Base-by-base conservation (phyloP, 2,113 vertebrate species). In the Mus spicilegus region DNA sequence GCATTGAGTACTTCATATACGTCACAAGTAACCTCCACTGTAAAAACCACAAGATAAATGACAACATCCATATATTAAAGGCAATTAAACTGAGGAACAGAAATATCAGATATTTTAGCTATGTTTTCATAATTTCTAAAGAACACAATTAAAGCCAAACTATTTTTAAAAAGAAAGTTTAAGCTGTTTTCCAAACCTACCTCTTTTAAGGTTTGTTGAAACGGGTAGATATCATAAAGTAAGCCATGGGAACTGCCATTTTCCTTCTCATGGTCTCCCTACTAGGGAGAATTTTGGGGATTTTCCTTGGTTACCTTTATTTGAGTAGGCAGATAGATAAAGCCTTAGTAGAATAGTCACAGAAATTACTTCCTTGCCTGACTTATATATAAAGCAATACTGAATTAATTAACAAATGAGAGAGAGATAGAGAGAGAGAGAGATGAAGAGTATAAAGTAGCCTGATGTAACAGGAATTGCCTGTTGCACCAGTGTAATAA, bases 401-500 rank as follows among this genome's bases (percentile, higher is more conserved):
- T n/a, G 73, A 87, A 90, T 36, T 46, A 28, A 69, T 87, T 75
- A 87, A 39, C 24, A 93, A 94, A 86, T 12, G 8, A 7, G 13
- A 54, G 2, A 70, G 3, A 84, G 8, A 7, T 1, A 70, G 3
- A 84, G 8, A 7, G 13, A 54, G 2, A 70, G 3, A 84, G 33
- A 75, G 63, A 28, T 95, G 24, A 36, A 69, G 5, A 19, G 42
- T 70, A 42, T 80, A 84, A 93, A 61, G 30, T 69, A 46, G 9
- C 2, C 11, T 89, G 54, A 67, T 51, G 54, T 69, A 46, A 84
- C 36, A 75, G 87, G 24, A 20, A 82, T 3, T 56, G 16, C 39
- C 46, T 75, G 61, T 84, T 93, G 89, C 87, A 95, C 49, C 49
- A 12, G 9, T 16, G 65, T 30, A 67, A 80, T 95, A 75, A 70